Conservation (phyloP, 2,797 vertebrate genomes). For the Sebastes kiyomatsui region DNA sequence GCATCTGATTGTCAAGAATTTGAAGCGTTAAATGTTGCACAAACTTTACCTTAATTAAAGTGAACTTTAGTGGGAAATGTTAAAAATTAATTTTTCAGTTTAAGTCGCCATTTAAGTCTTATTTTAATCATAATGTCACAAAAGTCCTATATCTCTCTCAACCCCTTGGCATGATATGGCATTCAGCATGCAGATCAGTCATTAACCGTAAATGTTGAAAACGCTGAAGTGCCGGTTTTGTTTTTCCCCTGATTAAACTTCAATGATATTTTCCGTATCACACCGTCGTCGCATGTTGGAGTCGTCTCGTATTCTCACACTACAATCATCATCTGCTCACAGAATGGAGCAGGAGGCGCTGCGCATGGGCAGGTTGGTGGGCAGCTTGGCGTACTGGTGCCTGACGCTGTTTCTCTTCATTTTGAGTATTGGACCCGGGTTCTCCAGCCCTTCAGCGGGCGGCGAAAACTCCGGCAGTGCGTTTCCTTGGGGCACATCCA, state of each 20-base stretch:
- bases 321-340: slow-evolving; percentile 43
- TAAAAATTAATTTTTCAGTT: neutral
- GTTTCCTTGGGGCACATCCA: slow-evolving; percentile 62
- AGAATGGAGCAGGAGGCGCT: slow-evolving; percentile 77
- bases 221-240: neutral
- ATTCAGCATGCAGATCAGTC: neutral
- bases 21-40: neutral
- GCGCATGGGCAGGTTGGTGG: slow-evolving; percentile 75
- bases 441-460: slow-evolving; percentile 63
- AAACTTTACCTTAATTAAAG: neutral
- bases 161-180: neutral
- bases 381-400: slow-evolving; percentile 78
- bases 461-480: slow-evolving; percentile 34
- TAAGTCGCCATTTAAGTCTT: neutral
- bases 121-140: neutral
- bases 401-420: slow-evolving; percentile 77
- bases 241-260: neutral
- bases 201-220: neutral
- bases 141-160: neutral
- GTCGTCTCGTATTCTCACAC: neutral
- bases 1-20: neutral
- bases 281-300: neutral
- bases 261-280: neutral
- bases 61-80: neutral
- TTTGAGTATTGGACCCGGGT: slow-evolving; percentile 59